Conservation (phyloP, 2,797 vertebrate genomes). For the Sparus aurata region DNA sequence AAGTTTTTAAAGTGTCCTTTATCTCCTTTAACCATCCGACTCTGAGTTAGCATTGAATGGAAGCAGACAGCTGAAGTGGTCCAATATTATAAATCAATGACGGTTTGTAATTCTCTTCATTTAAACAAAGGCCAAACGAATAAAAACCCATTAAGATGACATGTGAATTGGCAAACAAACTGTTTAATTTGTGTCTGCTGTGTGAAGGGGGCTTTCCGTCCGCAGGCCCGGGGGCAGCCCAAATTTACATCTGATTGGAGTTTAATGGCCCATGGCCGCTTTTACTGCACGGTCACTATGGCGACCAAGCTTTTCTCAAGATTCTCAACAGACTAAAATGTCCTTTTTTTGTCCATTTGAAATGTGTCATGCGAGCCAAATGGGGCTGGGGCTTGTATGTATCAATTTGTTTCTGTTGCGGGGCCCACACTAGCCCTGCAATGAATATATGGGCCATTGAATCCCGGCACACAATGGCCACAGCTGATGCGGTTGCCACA, state of each 20-base stretch:
- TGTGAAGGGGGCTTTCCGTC: constrained; percentile 82
- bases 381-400: constrained; percentile 90
- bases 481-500: constrained; percentile 92
- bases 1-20: constrained; percentile 46
- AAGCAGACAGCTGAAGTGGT: constrained; percentile 85
- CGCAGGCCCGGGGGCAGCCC: constrained; percentile 81
- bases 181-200: constrained; percentile 91
- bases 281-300: constrained; percentile 86
- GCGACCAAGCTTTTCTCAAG: constrained; percentile 93
- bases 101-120: constrained; percentile 90
- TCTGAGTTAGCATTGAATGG: constrained; percentile 63
- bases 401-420: constrained; percentile 97
- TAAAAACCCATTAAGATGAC: constrained; percentile 94
- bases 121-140: constrained; percentile 91
- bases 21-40: constrained; percentile 57
- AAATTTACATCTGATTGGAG: constrained; percentile 96
- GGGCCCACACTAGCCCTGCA: constrained; percentile 84
- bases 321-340: constrained; percentile 93
- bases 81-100: constrained; percentile 91
- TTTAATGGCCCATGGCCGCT: constrained; percentile 92
- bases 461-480: constrained; percentile 86
- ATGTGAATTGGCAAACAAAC: constrained; percentile 96
- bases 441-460: constrained; percentile 95
- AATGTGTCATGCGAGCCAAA: constrained; percentile 90
- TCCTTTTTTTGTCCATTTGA: constrained; percentile 91